Evolutionary conservation across 37 sponge, comb jelly and placozoan genomes (phyloP).

Genomic region (Oopsacas minuta): DNA sequence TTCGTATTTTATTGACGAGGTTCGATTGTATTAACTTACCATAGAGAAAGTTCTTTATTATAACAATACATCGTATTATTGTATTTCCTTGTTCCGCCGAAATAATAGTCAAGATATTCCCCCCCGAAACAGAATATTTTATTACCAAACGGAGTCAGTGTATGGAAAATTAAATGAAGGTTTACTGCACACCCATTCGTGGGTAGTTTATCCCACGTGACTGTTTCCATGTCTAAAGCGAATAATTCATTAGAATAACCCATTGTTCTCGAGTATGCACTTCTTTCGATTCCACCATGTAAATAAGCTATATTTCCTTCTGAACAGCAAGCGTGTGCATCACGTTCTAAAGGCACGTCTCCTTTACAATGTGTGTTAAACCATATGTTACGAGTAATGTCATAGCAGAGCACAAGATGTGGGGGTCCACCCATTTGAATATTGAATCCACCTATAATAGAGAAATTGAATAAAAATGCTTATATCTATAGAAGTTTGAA

Average conservation of each 20-base stretch:
- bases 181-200: neutral
- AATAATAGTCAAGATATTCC: neutral
- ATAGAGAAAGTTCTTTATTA: neutral
- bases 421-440: conserved; percentile 1
- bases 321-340: neutral
- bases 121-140: conserved; percentile 9
- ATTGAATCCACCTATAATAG: neutral
- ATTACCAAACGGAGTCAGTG: conserved; percentile 17
- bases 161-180: conserved; percentile 12
- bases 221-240: neutral
- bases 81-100: neutral
- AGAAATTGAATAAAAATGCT: neutral
- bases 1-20: too few species aligned
- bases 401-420: neutral
- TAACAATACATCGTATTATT: conserved; percentile 16
- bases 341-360: conserved; percentile 14
- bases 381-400: neutral
- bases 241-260: conserved; percentile 12
- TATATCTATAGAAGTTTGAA: too few species aligned
- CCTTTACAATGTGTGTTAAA: neutral
- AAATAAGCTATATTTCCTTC: conserved; percentile 4
- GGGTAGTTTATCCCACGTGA: neutral
- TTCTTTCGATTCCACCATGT: neutral
- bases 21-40: neutral
- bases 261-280: neutral